These are phyloP conservation scores for Psophia crepitans DNA, from an alignment of 2,113 vertebrate genomes.

Conservation along the genomic window DNA sequence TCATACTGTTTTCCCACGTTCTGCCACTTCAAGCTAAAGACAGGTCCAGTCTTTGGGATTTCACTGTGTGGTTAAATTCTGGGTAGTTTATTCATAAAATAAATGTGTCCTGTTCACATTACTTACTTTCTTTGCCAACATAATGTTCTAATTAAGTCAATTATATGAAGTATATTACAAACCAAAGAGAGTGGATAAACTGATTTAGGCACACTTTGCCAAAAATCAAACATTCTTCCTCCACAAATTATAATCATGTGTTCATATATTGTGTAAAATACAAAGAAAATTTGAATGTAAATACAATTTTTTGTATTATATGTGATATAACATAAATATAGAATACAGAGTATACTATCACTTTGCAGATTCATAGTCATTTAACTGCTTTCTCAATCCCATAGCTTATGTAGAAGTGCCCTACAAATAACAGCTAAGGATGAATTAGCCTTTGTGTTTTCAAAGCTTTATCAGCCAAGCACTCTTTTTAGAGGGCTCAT, in stretches of 20 bases:
- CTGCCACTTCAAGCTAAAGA: neutral
- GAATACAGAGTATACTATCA: neutral
- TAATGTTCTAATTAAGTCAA: neutral
- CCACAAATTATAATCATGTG: neutral
- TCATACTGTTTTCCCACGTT: neutral
- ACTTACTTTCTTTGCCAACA: neutral
- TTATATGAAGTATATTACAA: neutral
- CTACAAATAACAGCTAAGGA: neutral
- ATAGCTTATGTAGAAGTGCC: neutral
- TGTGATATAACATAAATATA: neutral
- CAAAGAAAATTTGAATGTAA: neutral
- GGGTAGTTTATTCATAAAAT: neutral
- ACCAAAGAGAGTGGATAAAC: neutral
- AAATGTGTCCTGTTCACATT: neutral
- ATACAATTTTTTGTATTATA: neutral
- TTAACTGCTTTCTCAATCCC: neutral
- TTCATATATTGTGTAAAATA: neutral
- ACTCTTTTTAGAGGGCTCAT: neutral
- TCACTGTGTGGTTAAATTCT: neutral
- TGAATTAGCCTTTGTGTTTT: neutral
- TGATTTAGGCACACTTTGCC: neutral
- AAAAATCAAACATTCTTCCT: neutral
- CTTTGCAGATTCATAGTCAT: neutral
- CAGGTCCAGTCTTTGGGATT: neutral
- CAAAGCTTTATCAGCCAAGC: neutral